Evolutionary conservation across 2,888 invertebrate genomes (phyloP).

Genomic region (Hydrotaea diabolus): DNA sequence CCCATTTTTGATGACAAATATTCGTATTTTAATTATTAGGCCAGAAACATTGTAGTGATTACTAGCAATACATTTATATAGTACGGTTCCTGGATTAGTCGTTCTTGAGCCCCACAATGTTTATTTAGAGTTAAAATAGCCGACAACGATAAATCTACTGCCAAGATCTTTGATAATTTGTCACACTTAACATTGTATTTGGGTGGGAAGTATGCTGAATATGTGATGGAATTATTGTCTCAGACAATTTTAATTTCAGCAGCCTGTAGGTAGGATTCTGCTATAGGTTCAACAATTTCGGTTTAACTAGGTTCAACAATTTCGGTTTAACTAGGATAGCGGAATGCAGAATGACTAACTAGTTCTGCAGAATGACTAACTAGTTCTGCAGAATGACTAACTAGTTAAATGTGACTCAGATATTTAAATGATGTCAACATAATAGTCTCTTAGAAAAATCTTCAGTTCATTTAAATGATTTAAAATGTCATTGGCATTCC

Average conservation of each 20-base stretch:
- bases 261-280: too few relatives aligned
- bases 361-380: neutral
- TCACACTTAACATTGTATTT: conserved; percentile 36
- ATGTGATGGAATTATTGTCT: conserved; percentile 5
- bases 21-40: too few relatives aligned
- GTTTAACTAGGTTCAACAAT: conserved; percentile 9
- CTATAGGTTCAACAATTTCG: too few relatives aligned
- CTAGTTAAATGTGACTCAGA: neutral
- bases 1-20: too few relatives aligned
- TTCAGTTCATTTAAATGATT: too few relatives aligned
- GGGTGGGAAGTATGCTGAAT: conserved; percentile 50
- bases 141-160: conserved; percentile 54
- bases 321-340: neutral
- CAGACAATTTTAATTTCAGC: too few relatives aligned
- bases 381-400: neutral
- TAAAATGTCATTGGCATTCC: too few relatives aligned
- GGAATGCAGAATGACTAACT: too few relatives aligned
- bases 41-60: too few relatives aligned
- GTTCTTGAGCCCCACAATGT: conserved; percentile 59
- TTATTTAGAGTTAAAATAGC: conserved; percentile 62
- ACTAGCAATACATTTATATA: too few relatives aligned
- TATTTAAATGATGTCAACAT: neutral
- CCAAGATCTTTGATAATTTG: conserved; percentile 44
- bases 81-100: conserved; percentile 39
- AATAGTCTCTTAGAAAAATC: too few relatives aligned